Base-by-base conservation (phyloP, 1,140 invertebrate genomes). In the Mya arenaria region DNA sequence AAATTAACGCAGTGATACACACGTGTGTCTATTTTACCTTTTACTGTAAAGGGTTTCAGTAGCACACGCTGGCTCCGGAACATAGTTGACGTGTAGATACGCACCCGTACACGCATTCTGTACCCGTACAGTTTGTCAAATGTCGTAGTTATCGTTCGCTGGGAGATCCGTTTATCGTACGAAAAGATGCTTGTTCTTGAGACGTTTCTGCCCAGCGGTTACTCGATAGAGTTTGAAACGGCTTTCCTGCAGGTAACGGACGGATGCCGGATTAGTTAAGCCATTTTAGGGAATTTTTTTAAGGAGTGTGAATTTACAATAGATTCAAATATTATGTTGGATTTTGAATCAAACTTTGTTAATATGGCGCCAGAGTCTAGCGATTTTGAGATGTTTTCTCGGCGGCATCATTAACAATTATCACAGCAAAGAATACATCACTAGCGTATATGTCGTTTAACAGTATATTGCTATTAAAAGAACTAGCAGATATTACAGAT, bases 221-320 rank as follows among this genome's bases (percentile, higher is more conserved):
- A 44, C 23, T 39, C n/a, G 25, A 17, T 48, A 56, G 77, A 62
- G 4, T 44, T 36, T 60, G 80, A 66, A 23, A 69, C 79, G 73
- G 37, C 56, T 17, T 37, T 85, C 28, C 71, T 72, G 23, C 82
- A 83, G 63, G 41, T 78, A 23, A 83, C 82, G 34, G 78, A 86
- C 68, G 74, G 82, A 32, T 37, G 39, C 5, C 58, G 68, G 8
- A 60, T 84, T n/a, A 30, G 84, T 13, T 72, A 82, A 44, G 72
- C 77, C 10, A 78, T 84, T n/a, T 71, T 71, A 44, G 77, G 78
- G 3, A 65, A 73, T 19, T 6, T 62, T 13, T 41, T 84, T 4
- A 81, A 75, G 32, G 82, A 84, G 48, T 86, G 85, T 65, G 78
- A 75, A 15, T 65, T 41, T 60, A 72, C 82, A 1, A 36, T 66